Conservation (phyloP, 1,140 invertebrate species). For the Lepidurus couesii region DNA sequence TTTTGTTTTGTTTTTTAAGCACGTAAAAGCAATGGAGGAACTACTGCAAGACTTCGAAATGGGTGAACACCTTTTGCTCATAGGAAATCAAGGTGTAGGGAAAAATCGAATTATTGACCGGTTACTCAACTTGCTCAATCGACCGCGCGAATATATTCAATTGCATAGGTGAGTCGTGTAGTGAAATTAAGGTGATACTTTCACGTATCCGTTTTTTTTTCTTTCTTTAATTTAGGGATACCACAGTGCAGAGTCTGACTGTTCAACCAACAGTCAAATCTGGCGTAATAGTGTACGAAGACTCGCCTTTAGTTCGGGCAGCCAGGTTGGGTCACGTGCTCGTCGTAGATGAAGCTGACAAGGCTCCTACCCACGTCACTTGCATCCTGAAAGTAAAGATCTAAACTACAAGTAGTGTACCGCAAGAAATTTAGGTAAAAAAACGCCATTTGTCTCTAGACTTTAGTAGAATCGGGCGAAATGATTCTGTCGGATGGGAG, state of each 20-base stretch:
- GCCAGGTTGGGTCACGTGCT: conserved; percentile 82
- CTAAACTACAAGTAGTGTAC: conserved; percentile 33
- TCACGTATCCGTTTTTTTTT: conserved; percentile 22
- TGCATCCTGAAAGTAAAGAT: conserved; percentile 73
- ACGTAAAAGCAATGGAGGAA: conserved; percentile 73
- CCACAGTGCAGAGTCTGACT: conserved; percentile 90
- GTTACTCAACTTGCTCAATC: conserved; percentile 77
- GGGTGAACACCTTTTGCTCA: conserved; percentile 84
- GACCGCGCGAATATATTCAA: conserved; percentile 92
- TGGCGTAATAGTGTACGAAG: conserved; percentile 84
- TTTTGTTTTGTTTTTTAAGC: conserved; percentile 53
- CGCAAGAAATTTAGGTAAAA: conserved; percentile 19
- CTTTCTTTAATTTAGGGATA: conserved; percentile 60
- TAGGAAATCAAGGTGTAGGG: conserved; percentile 92
- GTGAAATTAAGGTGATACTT: conserved; percentile 8
- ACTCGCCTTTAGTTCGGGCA: conserved; percentile 87
- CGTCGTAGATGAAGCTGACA: conserved; percentile 94
- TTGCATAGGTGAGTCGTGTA: conserved; percentile 60
- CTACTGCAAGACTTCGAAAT: conserved; percentile 84
- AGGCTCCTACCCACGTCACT: conserved; percentile 92
- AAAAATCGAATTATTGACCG: conserved; percentile 97
- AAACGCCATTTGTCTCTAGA: conserved; percentile 47
- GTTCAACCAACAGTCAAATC: conserved; percentile 82
- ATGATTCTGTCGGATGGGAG: conserved; percentile 92
- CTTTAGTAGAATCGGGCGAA: conserved; percentile 85